A percentile compares a stretch with the other conserved stretches of the same genome.
These are phyloP conservation scores for Nemoura dubitans DNA, from an alignment of 2,888 invertebrate species.

Conservation along the genomic window DNA sequence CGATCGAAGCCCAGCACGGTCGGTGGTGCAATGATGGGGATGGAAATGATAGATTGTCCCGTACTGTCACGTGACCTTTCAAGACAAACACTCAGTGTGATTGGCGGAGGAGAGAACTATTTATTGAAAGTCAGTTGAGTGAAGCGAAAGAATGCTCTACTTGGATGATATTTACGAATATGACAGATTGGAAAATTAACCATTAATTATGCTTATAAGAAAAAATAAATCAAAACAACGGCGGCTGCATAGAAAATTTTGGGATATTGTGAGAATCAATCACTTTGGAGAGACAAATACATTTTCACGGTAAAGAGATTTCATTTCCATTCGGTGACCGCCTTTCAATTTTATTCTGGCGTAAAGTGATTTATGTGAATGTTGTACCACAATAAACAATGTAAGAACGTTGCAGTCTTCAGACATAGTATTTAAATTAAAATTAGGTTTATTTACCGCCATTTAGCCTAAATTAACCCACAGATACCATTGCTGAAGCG, in stretches of 20 bases:
- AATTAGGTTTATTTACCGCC: no score
- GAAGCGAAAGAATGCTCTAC: conserved; percentile 15
- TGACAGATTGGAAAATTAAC: conserved; percentile 40
- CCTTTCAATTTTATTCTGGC: no score
- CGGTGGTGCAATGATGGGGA: conserved; percentile 8
- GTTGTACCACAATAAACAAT: no score
- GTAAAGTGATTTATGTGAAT: no score
- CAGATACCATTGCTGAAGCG: no score
- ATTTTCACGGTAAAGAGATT: background rate
- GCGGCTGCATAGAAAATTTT: background rate
- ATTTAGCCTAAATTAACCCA: no score
- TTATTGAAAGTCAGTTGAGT: conserved; percentile 14
- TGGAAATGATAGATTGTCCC: conserved; percentile 23
- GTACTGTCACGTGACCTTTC: conserved; percentile 25
- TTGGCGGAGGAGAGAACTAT: conserved; percentile 15
- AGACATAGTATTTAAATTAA: no score
- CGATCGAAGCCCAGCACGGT: background rate
- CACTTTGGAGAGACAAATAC: conserved; percentile 13
- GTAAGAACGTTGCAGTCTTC: no score
- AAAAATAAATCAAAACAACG: background rate
- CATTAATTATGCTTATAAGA: conserved; percentile 32
- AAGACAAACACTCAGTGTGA: conserved; percentile 24
- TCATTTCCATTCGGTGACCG: background rate
- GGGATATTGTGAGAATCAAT: conserved; percentile 27
- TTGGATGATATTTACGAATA: conserved; percentile 8